A percentile compares a stretch with the other conserved stretches of the same genome.
Conservation (phyloP, 2,113 vertebrate genomes). For the Caracal caracal region DNA sequence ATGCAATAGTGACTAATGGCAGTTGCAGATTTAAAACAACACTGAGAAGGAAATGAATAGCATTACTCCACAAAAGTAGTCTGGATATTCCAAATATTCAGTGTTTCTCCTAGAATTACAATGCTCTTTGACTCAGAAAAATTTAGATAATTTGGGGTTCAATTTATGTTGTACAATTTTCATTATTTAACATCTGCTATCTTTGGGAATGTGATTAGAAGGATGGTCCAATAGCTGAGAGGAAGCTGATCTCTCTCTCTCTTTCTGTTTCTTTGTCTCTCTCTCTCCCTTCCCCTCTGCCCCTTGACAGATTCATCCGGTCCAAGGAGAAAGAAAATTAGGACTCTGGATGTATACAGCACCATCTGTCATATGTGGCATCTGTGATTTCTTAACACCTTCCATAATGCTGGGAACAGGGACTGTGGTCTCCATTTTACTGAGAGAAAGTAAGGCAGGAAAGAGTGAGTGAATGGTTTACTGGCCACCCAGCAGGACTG, state of each 20-base stretch:
- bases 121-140: not conserved
- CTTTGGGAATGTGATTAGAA: not conserved
- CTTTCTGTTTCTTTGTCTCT: not conserved
- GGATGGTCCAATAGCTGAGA: not conserved
- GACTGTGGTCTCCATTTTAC: not conserved
- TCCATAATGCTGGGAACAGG: not conserved
- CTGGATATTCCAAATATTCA: not conserved
- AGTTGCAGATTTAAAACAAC: not conserved
- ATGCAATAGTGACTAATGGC: not conserved
- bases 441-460: conserved; percentile 36
- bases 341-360: not conserved
- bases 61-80: not conserved
- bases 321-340: not conserved
- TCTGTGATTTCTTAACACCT: not conserved
- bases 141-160: not conserved
- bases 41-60: not conserved
- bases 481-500: conserved; percentile 69
- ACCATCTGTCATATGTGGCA: rapidly evolving
- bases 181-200: not conserved
- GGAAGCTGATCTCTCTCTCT: not conserved
- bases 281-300: no score
- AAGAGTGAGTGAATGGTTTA: conserved; percentile 41
- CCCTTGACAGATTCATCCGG: not conserved
- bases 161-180: not conserved
- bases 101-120: not conserved